Conservation (phyloP, 1,140 invertebrate species). For the Drosophila takahashii region DNA sequence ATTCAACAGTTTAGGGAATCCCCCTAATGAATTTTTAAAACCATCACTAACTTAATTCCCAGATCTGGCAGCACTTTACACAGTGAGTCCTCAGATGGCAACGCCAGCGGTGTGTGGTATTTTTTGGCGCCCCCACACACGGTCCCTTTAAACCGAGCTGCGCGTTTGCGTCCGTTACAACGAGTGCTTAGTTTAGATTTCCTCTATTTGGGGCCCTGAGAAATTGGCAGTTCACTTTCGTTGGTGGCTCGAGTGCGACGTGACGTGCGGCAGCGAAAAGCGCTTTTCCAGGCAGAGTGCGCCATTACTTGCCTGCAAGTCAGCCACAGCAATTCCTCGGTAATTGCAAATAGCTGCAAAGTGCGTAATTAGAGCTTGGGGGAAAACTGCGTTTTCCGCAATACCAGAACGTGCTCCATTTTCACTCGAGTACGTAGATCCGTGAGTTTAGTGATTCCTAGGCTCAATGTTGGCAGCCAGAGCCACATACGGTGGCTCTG, state of each 20-base stretch:
- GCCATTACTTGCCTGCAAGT: conserved; percentile 54
- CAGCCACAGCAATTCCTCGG: conserved; percentile 49
- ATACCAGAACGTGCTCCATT: conserved; percentile 31
- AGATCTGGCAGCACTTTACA: conserved; percentile 1
- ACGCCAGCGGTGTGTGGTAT: background rate
- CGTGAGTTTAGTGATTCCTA: conserved; percentile 9
- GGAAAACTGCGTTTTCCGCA: conserved; percentile 38
- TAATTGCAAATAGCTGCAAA: conserved; percentile 46
- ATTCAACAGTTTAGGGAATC: too few species aligned
- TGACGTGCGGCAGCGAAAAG: conserved; percentile 54
- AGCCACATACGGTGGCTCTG: conserved; percentile 37
- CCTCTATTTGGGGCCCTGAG: conserved; percentile 48
- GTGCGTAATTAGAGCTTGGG: conserved; percentile 51
- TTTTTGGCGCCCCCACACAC: conserved; percentile 9
- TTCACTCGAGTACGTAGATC: conserved; percentile 16
- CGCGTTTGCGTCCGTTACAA: conserved; percentile 32
- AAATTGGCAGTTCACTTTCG: conserved; percentile 49
- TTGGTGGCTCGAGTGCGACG: conserved; percentile 68
- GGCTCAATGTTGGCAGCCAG: conserved; percentile 20
- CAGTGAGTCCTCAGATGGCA: background rate
- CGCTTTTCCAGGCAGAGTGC: conserved; percentile 58
- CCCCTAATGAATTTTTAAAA: too few species aligned
- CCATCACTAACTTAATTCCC: too few species aligned
- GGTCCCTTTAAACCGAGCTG: conserved; percentile 25
- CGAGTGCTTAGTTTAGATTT: conserved; percentile 39